Evolutionary conservation across 2,113 vertebrate genomes (phyloP), one percentile per base, ranked within the genome.

Genomic region (Myrmecobius fasciatus): DNA sequence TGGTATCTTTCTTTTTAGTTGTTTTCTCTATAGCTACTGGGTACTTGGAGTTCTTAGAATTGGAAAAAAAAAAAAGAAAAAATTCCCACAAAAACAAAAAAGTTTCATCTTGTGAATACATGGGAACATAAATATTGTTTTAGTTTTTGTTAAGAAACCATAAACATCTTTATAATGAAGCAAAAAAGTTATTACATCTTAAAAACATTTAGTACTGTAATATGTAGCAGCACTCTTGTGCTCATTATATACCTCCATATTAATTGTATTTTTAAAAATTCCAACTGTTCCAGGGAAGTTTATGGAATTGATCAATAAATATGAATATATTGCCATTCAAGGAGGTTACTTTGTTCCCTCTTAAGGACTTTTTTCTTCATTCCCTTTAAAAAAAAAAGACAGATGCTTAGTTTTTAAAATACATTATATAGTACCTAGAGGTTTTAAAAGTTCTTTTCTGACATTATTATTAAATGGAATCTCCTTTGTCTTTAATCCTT

Each of bases 1-100:
- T 53, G 89, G 7, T 91, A 52, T 88, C 97, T 97, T 96, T 93
- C 90, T 95, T 94, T 96, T 96, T 97, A 96, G 92, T 95, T 97
- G 96, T 91, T 95, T 92, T 52, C 91, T 96, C n/a, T 83, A 36
- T 94, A 52, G 46, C 53, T 96, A 22, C 22, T 83, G 92, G 93
- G 51, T 47, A 83, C 48, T 51, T 93, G 90, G 48, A 94, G 48
- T 24, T 95, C 56, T 75, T 93, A 22, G 75, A 93, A 91, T 20
- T 95, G 89, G 95, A 96, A 96, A 43, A 75, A 6, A 36, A n/a
- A 67, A 67, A 31, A 26, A 31, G 14, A n/a, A 75, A 11, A 83
- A 7, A 20, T 24, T 8, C n/a, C 49, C 49, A 83, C 5, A n/a
- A 43, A 75, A 75, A n/a, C 60, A 36, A n/a, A 43, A 83, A 5